phyloP scores from a whole-genome alignment of 2,888 invertebrate genomes.

The Salticus scenicus region DNA sequence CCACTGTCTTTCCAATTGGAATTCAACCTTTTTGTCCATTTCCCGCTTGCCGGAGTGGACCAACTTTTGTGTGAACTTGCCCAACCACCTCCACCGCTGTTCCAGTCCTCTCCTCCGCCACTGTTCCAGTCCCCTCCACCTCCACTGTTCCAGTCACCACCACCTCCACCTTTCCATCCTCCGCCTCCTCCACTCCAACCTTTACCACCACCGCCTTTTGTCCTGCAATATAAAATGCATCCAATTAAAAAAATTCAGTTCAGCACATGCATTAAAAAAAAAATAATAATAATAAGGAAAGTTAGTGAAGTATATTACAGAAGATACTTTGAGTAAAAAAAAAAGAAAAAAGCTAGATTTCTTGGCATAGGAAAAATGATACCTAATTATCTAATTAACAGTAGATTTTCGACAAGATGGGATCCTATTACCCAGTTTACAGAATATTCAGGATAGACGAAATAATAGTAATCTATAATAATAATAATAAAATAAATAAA shows the following conservation, averaged over 20 bases:
- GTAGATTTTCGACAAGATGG: too few species aligned
- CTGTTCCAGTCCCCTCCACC: not conserved
- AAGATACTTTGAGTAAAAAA: not conserved
- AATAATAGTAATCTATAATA: too few species aligned
- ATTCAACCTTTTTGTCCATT: not conserved
- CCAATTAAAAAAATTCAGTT: not conserved
- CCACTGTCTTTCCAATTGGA: slow-evolving; percentile 6
- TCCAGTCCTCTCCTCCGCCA: slow-evolving; percentile 39
- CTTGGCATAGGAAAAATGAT: too few species aligned
- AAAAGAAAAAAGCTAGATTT: not conserved
- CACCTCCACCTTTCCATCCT: slow-evolving; percentile 22
- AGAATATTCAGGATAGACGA: too few species aligned
- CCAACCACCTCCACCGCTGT: slow-evolving; percentile 8
- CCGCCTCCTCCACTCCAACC: slow-evolving; percentile 28
- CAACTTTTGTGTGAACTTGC: not conserved
- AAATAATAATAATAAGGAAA: not conserved
- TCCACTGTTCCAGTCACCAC: not conserved
- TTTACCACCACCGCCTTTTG: slow-evolving; percentile 20
- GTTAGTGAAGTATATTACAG: not conserved
- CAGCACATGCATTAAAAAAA: not conserved
- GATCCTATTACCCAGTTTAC: too few species aligned
- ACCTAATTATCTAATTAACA: too few species aligned
- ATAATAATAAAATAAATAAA: too few species aligned
- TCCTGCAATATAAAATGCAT: slow-evolving; percentile 17
- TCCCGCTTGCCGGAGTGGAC: not conserved